phyloP scores from a whole-genome alignment of 2,888 invertebrate species.

The Plagiodera versicolora region DNA sequence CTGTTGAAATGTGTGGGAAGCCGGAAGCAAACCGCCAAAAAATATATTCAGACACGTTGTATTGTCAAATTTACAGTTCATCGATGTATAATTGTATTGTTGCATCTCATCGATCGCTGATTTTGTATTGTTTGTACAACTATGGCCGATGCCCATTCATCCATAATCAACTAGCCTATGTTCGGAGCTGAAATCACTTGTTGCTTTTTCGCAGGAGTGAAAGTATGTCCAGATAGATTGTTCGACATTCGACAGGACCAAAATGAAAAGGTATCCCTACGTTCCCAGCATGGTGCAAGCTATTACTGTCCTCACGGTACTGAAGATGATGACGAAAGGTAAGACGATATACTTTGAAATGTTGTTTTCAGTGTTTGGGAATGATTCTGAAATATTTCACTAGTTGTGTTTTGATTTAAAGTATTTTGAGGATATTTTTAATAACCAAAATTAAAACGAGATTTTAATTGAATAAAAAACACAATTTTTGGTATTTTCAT shows the following conservation, averaged over 20 bases:
- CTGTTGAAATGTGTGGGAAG: slow-evolving; percentile 39
- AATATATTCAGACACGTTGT: slow-evolving; percentile 26
- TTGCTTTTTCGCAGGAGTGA: slow-evolving; percentile 40
- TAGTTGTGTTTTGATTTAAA: too few species aligned
- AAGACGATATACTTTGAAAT: slow-evolving; percentile 36
- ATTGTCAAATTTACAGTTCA: slow-evolving; percentile 34
- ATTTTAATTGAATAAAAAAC: too few species aligned
- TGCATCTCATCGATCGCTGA: slow-evolving; percentile 19
- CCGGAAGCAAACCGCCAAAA: slow-evolving; percentile 38
- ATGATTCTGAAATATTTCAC: too few species aligned
- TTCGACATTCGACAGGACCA: slow-evolving; percentile 48
- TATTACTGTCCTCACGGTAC: slow-evolving; percentile 80
- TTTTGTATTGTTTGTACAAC: slow-evolving; percentile 9
- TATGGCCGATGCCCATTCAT: slow-evolving; percentile 9
- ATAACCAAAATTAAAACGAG: too few species aligned
- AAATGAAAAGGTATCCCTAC: slow-evolving; percentile 63
- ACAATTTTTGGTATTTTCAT: too few species aligned
- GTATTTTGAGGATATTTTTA: too few species aligned
- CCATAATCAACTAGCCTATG: background rate
- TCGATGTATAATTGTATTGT: slow-evolving; percentile 27
- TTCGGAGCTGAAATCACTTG: too few species aligned
- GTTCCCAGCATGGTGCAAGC: slow-evolving; percentile 77
- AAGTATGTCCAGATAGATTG: slow-evolving; percentile 54
- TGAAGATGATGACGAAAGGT: slow-evolving; percentile 82
- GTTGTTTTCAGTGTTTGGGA: too few species aligned